Evolutionary conservation across 2,888 invertebrate species (phyloP), one percentile per base, ranked within the genome.

Genomic region (Dugesia japonica): DNA sequence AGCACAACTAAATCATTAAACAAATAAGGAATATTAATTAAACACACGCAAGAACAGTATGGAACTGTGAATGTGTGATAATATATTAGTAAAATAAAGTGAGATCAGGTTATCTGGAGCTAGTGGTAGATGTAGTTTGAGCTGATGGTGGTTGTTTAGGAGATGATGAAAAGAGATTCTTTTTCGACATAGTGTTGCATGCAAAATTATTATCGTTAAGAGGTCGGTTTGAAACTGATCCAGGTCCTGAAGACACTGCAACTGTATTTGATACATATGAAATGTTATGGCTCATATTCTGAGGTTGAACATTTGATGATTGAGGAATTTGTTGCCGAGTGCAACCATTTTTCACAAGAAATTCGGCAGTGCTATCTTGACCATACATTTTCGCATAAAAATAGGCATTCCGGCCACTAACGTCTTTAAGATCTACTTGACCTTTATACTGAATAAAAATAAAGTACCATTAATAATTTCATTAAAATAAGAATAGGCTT

Each of bases 381-480:
- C 88, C 88, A 0, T 89, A 89, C 31, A 89, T 89, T 79, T 89
- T 87, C 0, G 91, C 92, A 82, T 91, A 90, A 79, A 89, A 89
- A 83, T 92, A 86, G 80, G 91, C 90, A 56, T 91, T 91, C 80
- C 90, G 87, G 20, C 90, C 90, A 83, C 91, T 95, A 72, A 92
- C 89, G 82, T 90, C 75, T 42, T 42, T 75, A 26, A 42, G 26
- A 42, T 75, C 75, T 23, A 56, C 75, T 56, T 56, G 56, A 23
- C 56, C 56, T 56, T 56, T 56, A 56, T 56, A 56, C 56, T 56
- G 7, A 56, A 56, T n/a, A 56, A 13, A 56, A 31, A 7, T 31
- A 31, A 31, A 7, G 4, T 13, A 31, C 4, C 4, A 31, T 31
- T 31, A 31, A 7, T 31, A 31, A 13, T 31, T 7, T 7, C 4